Base-by-base conservation (phyloP, 2,888 invertebrate species). In the Phengaris alcon region DNA sequence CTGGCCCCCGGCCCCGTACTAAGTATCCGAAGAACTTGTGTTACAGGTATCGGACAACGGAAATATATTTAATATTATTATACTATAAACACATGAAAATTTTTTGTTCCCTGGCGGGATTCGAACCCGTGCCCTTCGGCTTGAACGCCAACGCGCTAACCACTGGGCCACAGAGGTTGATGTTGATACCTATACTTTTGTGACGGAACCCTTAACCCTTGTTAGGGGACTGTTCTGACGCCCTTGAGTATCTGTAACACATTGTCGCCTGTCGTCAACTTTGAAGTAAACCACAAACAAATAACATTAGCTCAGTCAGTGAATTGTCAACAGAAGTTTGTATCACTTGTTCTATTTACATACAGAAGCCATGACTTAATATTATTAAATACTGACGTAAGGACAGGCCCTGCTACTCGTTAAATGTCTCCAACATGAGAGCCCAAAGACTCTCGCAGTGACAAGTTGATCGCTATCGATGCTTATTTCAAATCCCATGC, bases 291-390 rank as follows among this genome's bases (percentile, higher is more conserved):
- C 35, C 64, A 44, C 64, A 35, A 44, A 64, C 35, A 64, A 64
- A 44, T 64, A 64, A 64, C 64, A 64, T 64, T 64, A 64, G 64
- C 35, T 64, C 64, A 64, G 12, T 64, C 64, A 64, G 35, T 64
- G 64, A 64, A 64, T 6, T 64, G 64, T 64, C 64, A 64, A 64
- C 35, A 64, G 12, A 44, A 64, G 64, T 64, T 64, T 64, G 35
- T 13, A 64, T 64, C 52, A 52, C 35, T 64, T 6, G 64, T 64
- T 35, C 44, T 35, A 64, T 64, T 64, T 64, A 35, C 64, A 64
- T 64, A 35, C 13, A 22, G 22, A 9, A 35, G 4, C 35, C 4
- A 35, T 35, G 35, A 35, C 35, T 35, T 35, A 1, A 35, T 35
- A 35, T 35, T 35, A 35, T 2, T 10, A 59, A 9, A 5, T 48